These are phyloP conservation scores for Brienomyrus brachyistius DNA, from an alignment of 2,113 vertebrate genomes.

Conservation along the genomic window DNA sequence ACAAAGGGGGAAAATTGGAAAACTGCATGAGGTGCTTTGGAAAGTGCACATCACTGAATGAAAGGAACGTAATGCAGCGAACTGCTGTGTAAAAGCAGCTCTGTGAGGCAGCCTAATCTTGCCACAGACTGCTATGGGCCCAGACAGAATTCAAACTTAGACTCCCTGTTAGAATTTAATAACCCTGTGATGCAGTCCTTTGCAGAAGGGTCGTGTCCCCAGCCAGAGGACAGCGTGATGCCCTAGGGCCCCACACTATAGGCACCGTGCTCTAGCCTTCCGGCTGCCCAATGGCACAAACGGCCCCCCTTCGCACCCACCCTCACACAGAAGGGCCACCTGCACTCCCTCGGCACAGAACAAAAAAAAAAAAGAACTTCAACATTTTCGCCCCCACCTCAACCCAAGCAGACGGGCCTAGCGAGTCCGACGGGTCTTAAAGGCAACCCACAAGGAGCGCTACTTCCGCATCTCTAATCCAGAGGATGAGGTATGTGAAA, in stretches of 20 bases:
- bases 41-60: not conserved
- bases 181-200: not conserved
- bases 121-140: not conserved
- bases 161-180: slow-evolving; percentile 11
- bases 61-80: not conserved
- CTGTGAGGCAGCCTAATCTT: not conserved
- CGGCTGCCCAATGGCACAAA: not conserved
- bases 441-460: not conserved
- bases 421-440: not conserved
- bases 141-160: not conserved
- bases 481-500: slow-evolving; percentile 2
- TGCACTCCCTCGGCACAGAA: not conserved
- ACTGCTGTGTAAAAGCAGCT: not conserved
- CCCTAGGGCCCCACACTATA: not conserved
- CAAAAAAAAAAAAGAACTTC: not conserved
- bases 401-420: not conserved
- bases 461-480: not conserved
- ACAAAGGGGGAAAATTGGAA: not conserved
- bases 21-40: not conserved
- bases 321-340: not conserved
- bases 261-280: not conserved
- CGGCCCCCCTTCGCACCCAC: not conserved
- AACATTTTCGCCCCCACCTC: not conserved
- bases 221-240: not conserved
- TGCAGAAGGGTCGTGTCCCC: not conserved